These are phyloP conservation scores for Pyrocephalus nanus DNA, from an alignment of 2,797 vertebrate species.

Conservation along the genomic window DNA sequence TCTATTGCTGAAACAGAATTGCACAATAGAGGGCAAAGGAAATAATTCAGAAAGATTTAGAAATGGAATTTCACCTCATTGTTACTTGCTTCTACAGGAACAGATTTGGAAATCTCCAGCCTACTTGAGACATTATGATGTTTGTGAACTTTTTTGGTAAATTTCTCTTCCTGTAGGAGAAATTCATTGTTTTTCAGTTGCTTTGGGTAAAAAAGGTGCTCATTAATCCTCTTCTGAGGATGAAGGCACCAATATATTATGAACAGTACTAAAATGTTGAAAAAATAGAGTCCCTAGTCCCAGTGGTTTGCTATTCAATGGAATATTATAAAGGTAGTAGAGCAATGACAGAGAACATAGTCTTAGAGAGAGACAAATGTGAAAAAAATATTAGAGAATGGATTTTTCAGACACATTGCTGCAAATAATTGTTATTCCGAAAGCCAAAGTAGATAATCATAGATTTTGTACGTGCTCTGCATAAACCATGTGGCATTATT, in stretches of 20 bases:
- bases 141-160: neutral
- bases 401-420: neutral
- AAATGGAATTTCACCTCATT: neutral
- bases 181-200: neutral
- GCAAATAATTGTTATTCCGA: neutral
- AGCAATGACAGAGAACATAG: neutral
- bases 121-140: neutral
- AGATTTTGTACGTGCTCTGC: neutral
- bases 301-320: neutral
- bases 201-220: neutral
- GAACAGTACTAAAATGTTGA: neutral
- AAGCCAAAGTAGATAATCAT: neutral
- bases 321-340: neutral
- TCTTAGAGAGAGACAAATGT: neutral
- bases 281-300: neutral
- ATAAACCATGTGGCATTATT: neutral
- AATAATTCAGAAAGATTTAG: neutral
- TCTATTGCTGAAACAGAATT: neutral
- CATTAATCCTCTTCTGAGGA: neutral
- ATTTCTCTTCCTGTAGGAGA: neutral
- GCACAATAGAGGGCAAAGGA: neutral
- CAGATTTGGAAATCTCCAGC: neutral
- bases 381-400: neutral
- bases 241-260: neutral
- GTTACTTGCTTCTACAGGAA: neutral